Evolutionary conservation across 2,797 vertebrate genomes (phyloP).

Genomic region (Esox masquinongy): DNA sequence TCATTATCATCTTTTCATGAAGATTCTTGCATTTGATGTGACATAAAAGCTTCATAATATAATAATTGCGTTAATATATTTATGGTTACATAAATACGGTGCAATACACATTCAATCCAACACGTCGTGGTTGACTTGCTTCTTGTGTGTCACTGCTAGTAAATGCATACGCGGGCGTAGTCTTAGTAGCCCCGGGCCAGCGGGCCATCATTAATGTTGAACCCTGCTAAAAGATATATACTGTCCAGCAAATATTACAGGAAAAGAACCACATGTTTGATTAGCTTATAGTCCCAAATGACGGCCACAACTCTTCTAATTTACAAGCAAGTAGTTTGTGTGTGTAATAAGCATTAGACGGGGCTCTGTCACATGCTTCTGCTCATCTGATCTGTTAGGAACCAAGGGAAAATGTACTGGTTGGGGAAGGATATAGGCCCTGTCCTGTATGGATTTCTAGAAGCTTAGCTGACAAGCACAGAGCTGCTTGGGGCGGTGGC

Average conservation of each 20-base stretch:
- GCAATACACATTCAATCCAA: no score
- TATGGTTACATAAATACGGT: no score
- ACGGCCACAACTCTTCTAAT: constrained; percentile 11
- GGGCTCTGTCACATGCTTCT: constrained; percentile 45
- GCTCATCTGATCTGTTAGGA: constrained; percentile 32
- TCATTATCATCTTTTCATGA: no score
- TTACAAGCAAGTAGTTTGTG: not conserved
- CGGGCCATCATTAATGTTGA: no score
- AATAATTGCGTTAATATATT: no score
- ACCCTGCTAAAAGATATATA: no score
- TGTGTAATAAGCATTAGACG: constrained; percentile 16
- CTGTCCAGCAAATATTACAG: not conserved
- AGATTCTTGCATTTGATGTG: no score
- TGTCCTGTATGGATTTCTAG: not conserved
- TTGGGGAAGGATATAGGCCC: not conserved
- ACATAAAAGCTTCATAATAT: no score
- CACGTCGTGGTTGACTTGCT: no score
- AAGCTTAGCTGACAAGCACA: not conserved
- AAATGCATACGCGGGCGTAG: no score
- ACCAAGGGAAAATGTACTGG: not conserved
- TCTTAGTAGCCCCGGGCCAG: no score
- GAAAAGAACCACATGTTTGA: not conserved
- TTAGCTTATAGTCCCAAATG: not conserved
- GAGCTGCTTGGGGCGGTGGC: not conserved
- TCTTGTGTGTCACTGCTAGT: no score